phyloP scores from a whole-genome alignment of 2,113 vertebrate species.

The Ornithorhynchus anatinus region DNA sequence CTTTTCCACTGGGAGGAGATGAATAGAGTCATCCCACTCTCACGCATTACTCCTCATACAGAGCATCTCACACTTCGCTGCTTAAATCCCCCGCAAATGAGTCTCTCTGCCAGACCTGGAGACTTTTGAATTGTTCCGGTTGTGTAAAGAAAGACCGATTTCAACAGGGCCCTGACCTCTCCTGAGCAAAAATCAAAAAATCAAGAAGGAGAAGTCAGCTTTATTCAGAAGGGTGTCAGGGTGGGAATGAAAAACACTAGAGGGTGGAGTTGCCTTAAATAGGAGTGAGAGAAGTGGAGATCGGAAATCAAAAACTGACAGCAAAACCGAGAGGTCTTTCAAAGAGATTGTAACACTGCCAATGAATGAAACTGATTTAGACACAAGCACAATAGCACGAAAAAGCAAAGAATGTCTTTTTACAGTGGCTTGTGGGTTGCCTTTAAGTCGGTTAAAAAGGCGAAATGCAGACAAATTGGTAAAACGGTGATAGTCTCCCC shows the following conservation, averaged over 20 bases:
- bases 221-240: background rate
- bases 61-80: constrained; percentile 26
- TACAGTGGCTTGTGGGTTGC: background rate
- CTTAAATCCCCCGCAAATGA: constrained; percentile 40
- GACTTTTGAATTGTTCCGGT: background rate
- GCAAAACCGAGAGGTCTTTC: background rate
- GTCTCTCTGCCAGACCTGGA: constrained; percentile 23
- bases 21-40: constrained; percentile 39
- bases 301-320: constrained; percentile 2
- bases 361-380: background rate
- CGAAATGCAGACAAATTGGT: background rate
- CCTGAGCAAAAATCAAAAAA: constrained; percentile 22
- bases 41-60: constrained; percentile 23
- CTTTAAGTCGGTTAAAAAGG: background rate
- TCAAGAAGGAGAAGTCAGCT: background rate
- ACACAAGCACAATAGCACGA: background rate
- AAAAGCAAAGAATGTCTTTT: background rate
- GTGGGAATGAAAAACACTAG: constrained; percentile 8
- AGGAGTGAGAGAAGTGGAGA: constrained; percentile 27
- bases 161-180: background rate
- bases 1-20: background rate
- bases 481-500: background rate
- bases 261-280: constrained; percentile 18
- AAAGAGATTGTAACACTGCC: background rate
- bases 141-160: constrained; percentile 1